A percentile compares a stretch with the other conserved stretches of the same genome.
phyloP scores from a whole-genome alignment of 2,888 invertebrate genomes.

The Drosophila hamatofila region DNA sequence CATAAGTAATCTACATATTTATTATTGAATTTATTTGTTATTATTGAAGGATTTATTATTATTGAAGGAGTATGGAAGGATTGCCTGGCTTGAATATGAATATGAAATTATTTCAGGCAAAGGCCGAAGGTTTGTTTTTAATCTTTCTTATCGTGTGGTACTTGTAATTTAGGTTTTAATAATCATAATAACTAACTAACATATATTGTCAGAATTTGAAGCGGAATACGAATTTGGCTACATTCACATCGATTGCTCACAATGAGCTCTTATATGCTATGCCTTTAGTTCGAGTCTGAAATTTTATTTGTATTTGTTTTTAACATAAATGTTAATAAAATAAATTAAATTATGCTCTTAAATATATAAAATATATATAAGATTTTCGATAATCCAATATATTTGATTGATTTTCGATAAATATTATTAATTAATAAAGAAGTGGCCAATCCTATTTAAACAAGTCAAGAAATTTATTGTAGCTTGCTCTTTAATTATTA shows the following conservation, averaged over 20 bases:
- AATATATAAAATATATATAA: too few species aligned
- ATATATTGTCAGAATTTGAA: not conserved
- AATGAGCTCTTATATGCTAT: not conserved
- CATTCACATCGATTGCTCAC: not conserved
- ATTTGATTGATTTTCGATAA: too few species aligned
- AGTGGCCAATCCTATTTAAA: not conserved
- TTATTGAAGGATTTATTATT: too few species aligned
- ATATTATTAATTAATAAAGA: too few species aligned
- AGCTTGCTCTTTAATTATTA: not conserved
- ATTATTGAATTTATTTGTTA: too few species aligned
- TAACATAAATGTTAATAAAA: not conserved
- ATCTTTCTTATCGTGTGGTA: slow-evolving; percentile 18
- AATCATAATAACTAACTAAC: not conserved
- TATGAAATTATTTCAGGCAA: not conserved
- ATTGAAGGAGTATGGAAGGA: not conserved
- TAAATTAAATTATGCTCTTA: too few species aligned
- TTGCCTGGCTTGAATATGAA: not conserved
- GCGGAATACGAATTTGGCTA: not conserved
- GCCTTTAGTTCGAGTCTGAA: not conserved
- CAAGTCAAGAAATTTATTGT: not conserved
- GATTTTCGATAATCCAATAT: too few species aligned
- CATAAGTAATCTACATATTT: not conserved
- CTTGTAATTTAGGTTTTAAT: slow-evolving; percentile 1
- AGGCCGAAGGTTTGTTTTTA: not conserved
- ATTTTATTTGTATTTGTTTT: not conserved